Evolutionary conservation across 2,797 vertebrate genomes (phyloP).

Genomic region (Artibeus lituratus): DNA sequence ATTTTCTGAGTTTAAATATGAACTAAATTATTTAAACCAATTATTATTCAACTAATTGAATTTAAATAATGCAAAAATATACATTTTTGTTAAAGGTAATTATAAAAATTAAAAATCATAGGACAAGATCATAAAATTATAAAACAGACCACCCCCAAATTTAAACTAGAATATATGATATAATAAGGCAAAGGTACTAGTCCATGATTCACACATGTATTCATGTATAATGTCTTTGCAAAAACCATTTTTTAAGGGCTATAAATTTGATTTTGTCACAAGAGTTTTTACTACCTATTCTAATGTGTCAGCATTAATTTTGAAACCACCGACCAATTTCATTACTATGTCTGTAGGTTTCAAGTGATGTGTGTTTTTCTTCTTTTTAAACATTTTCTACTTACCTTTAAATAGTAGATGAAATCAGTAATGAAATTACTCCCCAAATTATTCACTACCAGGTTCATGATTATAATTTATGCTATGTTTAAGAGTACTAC

Average conservation of each 20-base stretch:
- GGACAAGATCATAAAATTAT: neutral
- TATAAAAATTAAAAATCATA: neutral
- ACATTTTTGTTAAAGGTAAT: slow-evolving; percentile 2
- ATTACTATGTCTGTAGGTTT: neutral
- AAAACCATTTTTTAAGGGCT: neutral
- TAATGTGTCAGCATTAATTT: neutral
- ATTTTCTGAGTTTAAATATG: neutral
- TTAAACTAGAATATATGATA: slow-evolving; percentile 1
- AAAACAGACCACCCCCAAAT: neutral
- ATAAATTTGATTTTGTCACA: neutral
- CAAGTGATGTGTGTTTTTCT: slow-evolving; percentile 4
- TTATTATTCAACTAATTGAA: neutral
- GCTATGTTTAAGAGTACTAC: slow-evolving; percentile 22
- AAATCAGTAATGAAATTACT: slow-evolving; percentile 60
- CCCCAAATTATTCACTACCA: slow-evolving; percentile 3
- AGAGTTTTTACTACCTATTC: neutral
- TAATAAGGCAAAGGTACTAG: neutral
- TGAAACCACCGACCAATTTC: neutral
- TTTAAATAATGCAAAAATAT: neutral
- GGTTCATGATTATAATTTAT: slow-evolving; percentile 32
- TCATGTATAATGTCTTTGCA: neutral
- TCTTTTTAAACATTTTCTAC: slow-evolving; percentile 23
- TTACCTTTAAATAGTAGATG: slow-evolving; percentile 40
- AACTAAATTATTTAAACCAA: too few species aligned
- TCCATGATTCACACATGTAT: neutral